Evolutionary conservation across 2,888 invertebrate genomes (phyloP).

Genomic region (Priocnemis perturbator): DNA sequence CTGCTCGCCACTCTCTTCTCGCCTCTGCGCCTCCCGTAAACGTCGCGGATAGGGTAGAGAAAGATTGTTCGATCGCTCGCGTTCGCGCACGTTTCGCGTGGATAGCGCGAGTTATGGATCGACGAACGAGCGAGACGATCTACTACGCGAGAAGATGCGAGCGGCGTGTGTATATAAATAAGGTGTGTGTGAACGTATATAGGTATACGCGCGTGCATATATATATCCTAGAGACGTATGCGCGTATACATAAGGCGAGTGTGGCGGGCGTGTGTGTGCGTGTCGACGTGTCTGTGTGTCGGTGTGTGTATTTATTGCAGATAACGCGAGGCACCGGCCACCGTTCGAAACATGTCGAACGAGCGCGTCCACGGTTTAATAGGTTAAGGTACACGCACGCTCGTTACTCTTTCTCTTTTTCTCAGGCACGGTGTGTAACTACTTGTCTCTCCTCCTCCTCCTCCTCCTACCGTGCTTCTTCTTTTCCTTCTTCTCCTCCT

Average conservation of each 20-base stretch:
- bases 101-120: too few species aligned
- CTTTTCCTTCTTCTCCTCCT: constrained; percentile 17
- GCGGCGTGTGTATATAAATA: too few species aligned
- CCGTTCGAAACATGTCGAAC: constrained; percentile 26
- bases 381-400: constrained; percentile 45
- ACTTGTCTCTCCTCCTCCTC: too few species aligned
- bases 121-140: too few species aligned
- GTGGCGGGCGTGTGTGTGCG: too few species aligned
- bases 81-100: background rate
- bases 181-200: too few species aligned
- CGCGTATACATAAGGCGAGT: too few species aligned
- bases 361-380: constrained; percentile 45
- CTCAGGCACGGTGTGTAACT: constrained; percentile 10
- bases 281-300: background rate
- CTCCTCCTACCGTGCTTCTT: constrained; percentile 11
- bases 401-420: constrained; percentile 17
- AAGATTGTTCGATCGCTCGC: background rate
- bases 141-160: too few species aligned
- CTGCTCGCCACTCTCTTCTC: background rate
- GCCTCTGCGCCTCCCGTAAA: background rate
- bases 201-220: too few species aligned
- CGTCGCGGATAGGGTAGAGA: constrained; percentile 9
- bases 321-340: constrained; percentile 29
- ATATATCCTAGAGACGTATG: too few species aligned
- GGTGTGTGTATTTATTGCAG: constrained; percentile 42